Conservation (phyloP, 2,797 vertebrate genomes). For the Cephalopachus bancanus region DNA sequence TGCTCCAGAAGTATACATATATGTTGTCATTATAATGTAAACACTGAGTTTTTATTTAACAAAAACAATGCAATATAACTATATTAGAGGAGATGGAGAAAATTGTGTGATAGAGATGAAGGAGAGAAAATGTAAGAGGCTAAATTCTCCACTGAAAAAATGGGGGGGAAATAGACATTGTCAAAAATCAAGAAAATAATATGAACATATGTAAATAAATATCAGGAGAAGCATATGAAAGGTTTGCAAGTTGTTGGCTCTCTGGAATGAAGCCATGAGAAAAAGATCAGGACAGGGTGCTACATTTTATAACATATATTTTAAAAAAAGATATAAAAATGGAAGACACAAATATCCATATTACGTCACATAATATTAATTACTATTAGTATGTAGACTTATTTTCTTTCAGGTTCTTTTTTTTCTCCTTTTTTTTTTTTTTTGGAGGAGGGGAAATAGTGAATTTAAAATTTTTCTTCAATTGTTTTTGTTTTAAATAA, state of each 20-base stretch:
- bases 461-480: neutral
- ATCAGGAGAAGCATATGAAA: neutral
- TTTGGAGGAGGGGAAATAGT: accelerated
- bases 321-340: neutral
- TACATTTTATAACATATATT: too few species aligned
- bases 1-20: neutral
- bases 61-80: slow-evolving; percentile 13
- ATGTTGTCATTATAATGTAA: neutral
- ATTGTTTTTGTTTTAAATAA: neutral
- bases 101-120: neutral
- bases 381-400: neutral
- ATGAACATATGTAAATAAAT: neutral
- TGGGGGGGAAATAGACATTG: neutral
- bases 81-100: neutral
- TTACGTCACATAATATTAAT: neutral
- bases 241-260: neutral
- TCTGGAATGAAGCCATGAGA: neutral
- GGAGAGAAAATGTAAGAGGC: neutral
- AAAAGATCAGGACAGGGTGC: neutral
- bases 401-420: neutral
- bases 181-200: neutral
- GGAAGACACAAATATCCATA: neutral
- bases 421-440: neutral
- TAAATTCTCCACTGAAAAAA: neutral
- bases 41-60: neutral